phyloP scores from a whole-genome alignment of 92 coral and sea anemone species.

The Parazoanthus darwini region DNA sequence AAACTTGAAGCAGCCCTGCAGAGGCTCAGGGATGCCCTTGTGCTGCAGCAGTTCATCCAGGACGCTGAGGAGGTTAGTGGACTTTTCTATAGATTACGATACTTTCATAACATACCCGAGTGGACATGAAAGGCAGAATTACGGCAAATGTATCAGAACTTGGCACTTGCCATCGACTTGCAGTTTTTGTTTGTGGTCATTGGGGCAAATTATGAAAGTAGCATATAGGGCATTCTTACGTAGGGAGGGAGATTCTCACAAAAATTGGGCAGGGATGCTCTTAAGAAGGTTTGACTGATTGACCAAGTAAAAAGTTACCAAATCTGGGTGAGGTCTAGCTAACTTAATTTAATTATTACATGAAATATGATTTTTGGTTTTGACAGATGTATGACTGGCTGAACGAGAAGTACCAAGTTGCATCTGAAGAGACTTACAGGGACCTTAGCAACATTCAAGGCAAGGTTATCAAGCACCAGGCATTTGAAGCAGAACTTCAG shows the following conservation, averaged over 20 bases:
- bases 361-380: background rate
- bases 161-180: too few species aligned
- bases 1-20: constrained; percentile 87
- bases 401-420: constrained; percentile 84
- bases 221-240: too few species aligned
- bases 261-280: too few species aligned
- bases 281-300: too few species aligned
- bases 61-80: constrained; percentile 92
- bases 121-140: too few species aligned
- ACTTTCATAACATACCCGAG: too few species aligned
- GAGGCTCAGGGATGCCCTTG: constrained; percentile 87
- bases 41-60: constrained; percentile 92
- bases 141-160: too few species aligned
- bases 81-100: background rate
- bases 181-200: too few species aligned
- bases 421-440: constrained; percentile 93
- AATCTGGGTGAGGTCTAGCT: too few species aligned
- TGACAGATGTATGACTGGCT: constrained; percentile 97
- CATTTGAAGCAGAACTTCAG: constrained; percentile 94
- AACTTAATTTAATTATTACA: background rate
- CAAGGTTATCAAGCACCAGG: constrained; percentile 85
- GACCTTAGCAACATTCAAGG: constrained; percentile 97
- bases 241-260: too few species aligned
- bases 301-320: too few species aligned
- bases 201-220: too few species aligned